A percentile compares a stretch with the other conserved stretches of the same genome.
Evolutionary conservation across 2,113 vertebrate genomes (phyloP).

Genomic region (Picathartes gymnocephalus): DNA sequence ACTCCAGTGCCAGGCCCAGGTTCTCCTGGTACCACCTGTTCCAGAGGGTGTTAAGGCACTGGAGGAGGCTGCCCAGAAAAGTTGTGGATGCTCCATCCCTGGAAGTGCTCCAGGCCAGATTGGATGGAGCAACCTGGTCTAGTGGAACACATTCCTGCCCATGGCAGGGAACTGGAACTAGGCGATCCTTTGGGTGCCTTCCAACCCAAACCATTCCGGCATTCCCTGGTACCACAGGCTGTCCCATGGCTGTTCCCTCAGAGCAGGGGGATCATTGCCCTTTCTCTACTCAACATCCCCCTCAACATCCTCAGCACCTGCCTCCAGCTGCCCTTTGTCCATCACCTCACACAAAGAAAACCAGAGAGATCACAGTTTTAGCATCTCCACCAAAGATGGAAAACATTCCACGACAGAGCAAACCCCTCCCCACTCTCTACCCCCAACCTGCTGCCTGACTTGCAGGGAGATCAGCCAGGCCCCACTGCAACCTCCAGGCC

Average conservation of each 20-base stretch:
- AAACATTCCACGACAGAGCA: neutral
- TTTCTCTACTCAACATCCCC: neutral
- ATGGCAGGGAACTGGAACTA: neutral
- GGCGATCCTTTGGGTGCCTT: neutral
- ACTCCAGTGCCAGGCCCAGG: no score
- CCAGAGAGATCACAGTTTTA: neutral
- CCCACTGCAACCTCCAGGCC: neutral
- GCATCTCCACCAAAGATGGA: fast-evolving
- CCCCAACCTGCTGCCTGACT: neutral
- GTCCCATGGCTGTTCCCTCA: neutral
- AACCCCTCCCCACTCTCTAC: neutral
- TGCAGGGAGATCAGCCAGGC: neutral
- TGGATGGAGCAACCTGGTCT: neutral
- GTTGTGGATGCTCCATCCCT: neutral
- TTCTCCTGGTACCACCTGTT: neutral
- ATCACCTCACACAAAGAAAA: neutral
- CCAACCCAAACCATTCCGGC: neutral
- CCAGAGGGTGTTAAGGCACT: neutral
- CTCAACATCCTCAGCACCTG: neutral
- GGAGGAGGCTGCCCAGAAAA: neutral
- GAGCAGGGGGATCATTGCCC: neutral
- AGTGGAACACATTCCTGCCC: fast-evolving
- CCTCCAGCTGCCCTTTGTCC: neutral
- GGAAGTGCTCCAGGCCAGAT: neutral
- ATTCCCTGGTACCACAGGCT: neutral